Evolutionary conservation across 2,888 invertebrate genomes (phyloP).

Genomic region (Unio pictorum): DNA sequence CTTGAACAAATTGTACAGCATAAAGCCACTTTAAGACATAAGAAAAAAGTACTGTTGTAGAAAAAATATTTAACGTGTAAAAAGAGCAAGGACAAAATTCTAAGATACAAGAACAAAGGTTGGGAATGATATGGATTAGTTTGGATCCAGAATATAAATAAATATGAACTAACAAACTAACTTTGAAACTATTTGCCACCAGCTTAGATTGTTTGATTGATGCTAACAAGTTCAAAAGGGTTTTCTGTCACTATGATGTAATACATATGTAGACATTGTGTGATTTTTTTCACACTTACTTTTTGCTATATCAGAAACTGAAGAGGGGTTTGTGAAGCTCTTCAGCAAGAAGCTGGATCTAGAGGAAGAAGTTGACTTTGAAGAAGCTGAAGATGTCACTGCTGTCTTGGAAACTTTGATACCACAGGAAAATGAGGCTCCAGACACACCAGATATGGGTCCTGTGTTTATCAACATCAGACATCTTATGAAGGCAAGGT

Average conservation of each 20-base stretch:
- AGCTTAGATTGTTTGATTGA: no score
- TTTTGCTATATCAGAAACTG: slow-evolving; percentile 63
- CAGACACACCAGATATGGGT: slow-evolving; percentile 40
- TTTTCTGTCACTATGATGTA: background rate
- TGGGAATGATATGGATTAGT: no score
- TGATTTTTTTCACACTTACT: background rate
- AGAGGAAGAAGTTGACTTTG: slow-evolving; percentile 33
- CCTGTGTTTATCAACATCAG: slow-evolving; percentile 22
- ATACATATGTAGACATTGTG: background rate
- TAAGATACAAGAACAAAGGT: no score
- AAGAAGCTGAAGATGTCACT: slow-evolving; percentile 23
- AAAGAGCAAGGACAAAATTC: no score
- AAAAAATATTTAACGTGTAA: no score
- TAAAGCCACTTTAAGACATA: no score
- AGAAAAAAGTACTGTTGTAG: no score
- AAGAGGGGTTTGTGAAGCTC: slow-evolving; percentile 71
- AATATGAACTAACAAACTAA: no score
- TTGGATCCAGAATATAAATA: no score
- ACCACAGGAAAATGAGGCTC: slow-evolving; percentile 29
- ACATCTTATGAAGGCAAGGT: slow-evolving; percentile 54
- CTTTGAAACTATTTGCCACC: no score
- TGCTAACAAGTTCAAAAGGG: no score
- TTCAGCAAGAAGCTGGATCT: slow-evolving; percentile 60
- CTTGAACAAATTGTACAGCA: no score
- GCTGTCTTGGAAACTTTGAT: slow-evolving; percentile 11